phyloP scores from a whole-genome alignment of 2,113 vertebrate species.

The Oncorhynchus kisutch region DNA sequence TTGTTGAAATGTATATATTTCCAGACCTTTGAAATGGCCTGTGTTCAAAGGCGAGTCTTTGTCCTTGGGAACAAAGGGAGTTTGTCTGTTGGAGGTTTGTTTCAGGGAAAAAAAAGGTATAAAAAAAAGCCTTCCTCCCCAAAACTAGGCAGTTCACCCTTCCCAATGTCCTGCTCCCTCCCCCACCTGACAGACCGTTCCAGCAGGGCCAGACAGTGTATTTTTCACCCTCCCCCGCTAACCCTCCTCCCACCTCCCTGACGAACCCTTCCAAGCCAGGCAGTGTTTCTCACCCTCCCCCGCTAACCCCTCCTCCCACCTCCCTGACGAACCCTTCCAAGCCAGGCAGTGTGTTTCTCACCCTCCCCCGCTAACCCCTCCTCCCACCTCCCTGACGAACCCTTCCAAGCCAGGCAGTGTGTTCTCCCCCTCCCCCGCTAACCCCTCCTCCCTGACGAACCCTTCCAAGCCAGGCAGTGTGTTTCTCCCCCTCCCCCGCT shows the following conservation, averaged over 20 bases:
- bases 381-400: background rate
- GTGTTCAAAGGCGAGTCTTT: background rate
- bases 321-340: background rate
- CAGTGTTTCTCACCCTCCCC: slow-evolving; percentile 18
- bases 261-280: background rate
- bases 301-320: background rate
- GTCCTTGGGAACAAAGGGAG: background rate
- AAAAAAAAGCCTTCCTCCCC: background rate
- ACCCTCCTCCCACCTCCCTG: background rate
- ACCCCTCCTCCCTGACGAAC: background rate
- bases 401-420: background rate
- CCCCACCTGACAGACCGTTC: background rate
- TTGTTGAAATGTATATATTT: slow-evolving; percentile 1
- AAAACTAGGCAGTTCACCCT: background rate
- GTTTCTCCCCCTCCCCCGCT: slow-evolving; percentile 11
- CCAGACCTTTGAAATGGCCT: background rate
- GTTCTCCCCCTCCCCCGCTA: slow-evolving; percentile 1
- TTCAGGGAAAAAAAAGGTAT: background rate
- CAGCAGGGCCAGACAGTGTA: background rate
- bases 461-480: background rate
- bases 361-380: background rate
- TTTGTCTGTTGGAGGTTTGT: background rate
- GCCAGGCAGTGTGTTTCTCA: slow-evolving; percentile 20
- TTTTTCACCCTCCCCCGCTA: slow-evolving; percentile 13
- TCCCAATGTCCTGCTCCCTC: background rate